Base-by-base conservation (phyloP, 1,140 invertebrate genomes). In the Drosophila kohkoa region DNA sequence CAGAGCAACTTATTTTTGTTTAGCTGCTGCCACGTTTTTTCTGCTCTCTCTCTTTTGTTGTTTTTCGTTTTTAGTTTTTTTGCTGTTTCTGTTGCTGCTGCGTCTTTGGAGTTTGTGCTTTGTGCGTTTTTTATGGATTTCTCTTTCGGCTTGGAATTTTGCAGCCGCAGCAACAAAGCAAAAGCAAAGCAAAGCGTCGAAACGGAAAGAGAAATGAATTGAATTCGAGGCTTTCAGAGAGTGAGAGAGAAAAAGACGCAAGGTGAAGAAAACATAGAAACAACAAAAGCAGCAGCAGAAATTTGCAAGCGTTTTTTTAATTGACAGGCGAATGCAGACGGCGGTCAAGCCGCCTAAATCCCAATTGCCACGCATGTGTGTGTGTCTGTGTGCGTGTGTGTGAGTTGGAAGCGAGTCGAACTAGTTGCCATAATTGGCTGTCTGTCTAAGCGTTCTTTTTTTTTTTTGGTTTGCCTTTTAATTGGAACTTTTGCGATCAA, bases 11-110 rank as follows among this genome's bases (percentile, higher is more conserved):
- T 82, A 82, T 81, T 82, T 81, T 81, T 82, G 79, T 82, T 81
- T 78, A 75, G 79, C 70, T 83, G 79, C 70, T 83, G 74, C 70
- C 81, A 85, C 81, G 77, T 83, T 85, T 83, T 82, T 77, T 74
- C 20, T 20, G 32, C 51, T 63, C 59, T 60, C 38, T 67, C 51
- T 38, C 35, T 51, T 66, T 75, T 49, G 52, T 54, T 59, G 49
- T 72, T 65, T 71, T 66, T 72, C 48, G 43, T 60, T 51, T 58
- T 38, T 13, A 55, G 35, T 77, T 67, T 66, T 64, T 49, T 62
- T 57, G 59, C 41, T 68, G 30, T 62, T 58, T 48, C 41, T 69
- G 32, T 8, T 38, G 51, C 48, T 62, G 38, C 69, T 73, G 54
- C 57, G 62, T 77, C 51, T 67, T 65, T 73, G 43, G 54, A 65